These are phyloP conservation scores for Galagoides demidoff DNA, from an alignment of 2,797 vertebrate species.

Conservation along the genomic window DNA sequence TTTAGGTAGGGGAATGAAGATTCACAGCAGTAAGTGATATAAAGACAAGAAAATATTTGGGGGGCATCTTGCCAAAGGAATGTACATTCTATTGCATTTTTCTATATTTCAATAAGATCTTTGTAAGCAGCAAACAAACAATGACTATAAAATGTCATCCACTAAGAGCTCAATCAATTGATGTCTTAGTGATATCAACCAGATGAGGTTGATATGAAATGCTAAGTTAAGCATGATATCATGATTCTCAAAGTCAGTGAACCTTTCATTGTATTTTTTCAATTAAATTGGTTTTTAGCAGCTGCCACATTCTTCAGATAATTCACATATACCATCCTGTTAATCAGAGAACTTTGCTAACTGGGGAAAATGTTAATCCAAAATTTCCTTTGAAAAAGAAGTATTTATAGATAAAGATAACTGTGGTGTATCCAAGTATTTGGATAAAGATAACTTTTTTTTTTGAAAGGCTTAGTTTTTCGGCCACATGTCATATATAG, in stretches of 20 bases:
- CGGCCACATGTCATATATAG: background rate
- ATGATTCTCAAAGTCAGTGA: background rate
- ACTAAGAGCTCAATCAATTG: background rate
- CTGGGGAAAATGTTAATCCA: background rate
- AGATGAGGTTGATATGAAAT: background rate
- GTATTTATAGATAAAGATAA: background rate
- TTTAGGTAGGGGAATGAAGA: background rate
- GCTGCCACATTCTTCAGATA: background rate
- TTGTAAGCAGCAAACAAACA: no score
- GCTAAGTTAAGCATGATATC: background rate
- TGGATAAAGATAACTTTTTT: background rate
- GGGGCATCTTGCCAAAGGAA: background rate
- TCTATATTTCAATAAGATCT: no score
- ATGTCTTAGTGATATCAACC: background rate
- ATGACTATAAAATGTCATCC: background rate
- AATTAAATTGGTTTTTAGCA: background rate
- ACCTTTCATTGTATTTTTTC: background rate
- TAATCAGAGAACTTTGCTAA: background rate
- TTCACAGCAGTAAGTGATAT: background rate
- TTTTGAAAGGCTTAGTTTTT: background rate
- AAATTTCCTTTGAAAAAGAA: background rate
- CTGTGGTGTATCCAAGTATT: background rate
- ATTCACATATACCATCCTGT: background rate
- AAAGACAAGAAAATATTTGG: background rate
- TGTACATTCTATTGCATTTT: background rate